Evolutionary conservation across 2,888 invertebrate genomes (phyloP).

Genomic region (Artemia sinica): DNA sequence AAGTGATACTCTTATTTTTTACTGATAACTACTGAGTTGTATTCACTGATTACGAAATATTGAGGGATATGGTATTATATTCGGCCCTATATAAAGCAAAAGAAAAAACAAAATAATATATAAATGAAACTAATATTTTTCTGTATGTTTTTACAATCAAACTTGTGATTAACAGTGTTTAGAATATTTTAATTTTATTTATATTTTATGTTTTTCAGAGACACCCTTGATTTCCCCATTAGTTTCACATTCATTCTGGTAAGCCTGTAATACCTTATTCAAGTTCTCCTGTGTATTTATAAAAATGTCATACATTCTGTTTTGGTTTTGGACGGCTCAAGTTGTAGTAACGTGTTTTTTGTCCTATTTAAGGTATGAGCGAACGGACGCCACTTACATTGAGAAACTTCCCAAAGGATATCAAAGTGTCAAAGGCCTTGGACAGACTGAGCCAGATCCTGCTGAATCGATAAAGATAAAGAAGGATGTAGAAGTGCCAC

Average conservation of each 20-base stretch:
- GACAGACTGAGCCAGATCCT: constrained; percentile 69
- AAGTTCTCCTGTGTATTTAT: neutral
- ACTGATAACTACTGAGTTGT: too few relatives aligned
- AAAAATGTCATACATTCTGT: neutral
- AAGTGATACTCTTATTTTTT: too few relatives aligned
- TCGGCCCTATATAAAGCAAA: too few relatives aligned
- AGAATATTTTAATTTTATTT: too few relatives aligned
- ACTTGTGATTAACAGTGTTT: too few relatives aligned
- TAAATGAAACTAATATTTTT: too few relatives aligned
- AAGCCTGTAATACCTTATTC: neutral
- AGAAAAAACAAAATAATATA: too few relatives aligned
- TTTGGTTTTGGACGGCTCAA: neutral
- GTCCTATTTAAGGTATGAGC: constrained; percentile 47
- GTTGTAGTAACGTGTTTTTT: too few relatives aligned
- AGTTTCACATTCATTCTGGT: neutral
- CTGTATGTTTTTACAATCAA: too few relatives aligned
- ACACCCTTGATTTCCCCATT: neutral
- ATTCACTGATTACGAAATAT: too few relatives aligned
- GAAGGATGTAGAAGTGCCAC: constrained; percentile 59
- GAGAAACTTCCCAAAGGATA: constrained; percentile 58
- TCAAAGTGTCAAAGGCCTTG: constrained; percentile 75
- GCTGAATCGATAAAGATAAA: constrained; percentile 32
- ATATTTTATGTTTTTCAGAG: too few relatives aligned
- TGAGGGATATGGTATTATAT: too few relatives aligned
- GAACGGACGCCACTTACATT: constrained; percentile 49